These are phyloP conservation scores for Nysson spinosus DNA, from an alignment of 2,888 invertebrate species.

Conservation along the genomic window DNA sequence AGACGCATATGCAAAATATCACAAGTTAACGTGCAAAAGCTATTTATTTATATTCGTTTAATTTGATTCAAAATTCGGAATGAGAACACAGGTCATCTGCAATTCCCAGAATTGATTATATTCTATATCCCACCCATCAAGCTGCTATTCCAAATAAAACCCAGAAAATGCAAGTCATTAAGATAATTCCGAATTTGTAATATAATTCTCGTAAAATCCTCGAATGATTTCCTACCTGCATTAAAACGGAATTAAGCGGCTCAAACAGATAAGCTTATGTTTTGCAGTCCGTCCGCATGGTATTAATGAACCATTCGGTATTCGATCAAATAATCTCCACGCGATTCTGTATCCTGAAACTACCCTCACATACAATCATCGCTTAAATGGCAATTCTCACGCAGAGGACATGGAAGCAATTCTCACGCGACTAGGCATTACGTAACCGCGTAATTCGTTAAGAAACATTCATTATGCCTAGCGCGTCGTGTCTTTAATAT, in stretches of 20 bases:
- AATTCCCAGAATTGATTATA: no score
- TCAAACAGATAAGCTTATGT: slow-evolving; percentile 14
- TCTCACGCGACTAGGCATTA: neutral
- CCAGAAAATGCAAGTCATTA: neutral
- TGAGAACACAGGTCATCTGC: no score
- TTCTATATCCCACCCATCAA: neutral
- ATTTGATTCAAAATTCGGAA: no score
- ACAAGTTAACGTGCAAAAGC: no score
- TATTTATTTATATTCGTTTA: no score
- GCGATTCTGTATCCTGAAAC: slow-evolving; percentile 9
- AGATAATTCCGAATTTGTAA: neutral
- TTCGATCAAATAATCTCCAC: slow-evolving; percentile 7
- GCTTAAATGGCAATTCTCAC: slow-evolving; percentile 15
- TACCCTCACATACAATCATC: neutral
- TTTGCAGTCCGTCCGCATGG: slow-evolving; percentile 3
- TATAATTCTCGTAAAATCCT: neutral
- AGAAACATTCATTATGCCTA: neutral
- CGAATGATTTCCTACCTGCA: neutral
- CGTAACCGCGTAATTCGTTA: slow-evolving; percentile 9
- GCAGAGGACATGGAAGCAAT: slow-evolving; percentile 14
- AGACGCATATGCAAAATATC: no score
- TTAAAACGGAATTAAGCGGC: slow-evolving; percentile 8
- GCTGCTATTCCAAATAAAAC: neutral
- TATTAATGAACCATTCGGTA: slow-evolving; percentile 6
- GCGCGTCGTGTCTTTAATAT: neutral